Percentiles rank a stretch among this genome's conserved stretches.
These are phyloP conservation scores for Oasisia sp. DNA, from an alignment of 2,888 invertebrate species.

Conservation along the genomic window DNA sequence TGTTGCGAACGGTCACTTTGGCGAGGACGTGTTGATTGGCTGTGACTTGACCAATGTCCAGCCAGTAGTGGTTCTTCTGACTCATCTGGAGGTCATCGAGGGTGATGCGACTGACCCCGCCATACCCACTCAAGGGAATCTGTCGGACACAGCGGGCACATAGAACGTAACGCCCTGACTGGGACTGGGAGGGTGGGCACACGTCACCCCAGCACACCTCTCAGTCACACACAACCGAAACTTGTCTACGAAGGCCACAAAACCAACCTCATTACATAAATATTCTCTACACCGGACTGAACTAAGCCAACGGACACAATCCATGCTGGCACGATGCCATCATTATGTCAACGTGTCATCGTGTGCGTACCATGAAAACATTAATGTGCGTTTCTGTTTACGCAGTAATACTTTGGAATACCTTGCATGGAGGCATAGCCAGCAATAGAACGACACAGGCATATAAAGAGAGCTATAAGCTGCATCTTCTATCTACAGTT, in stretches of 20 bases:
- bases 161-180: neutral
- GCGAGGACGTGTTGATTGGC: neutral
- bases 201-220: slow-evolving; percentile 19
- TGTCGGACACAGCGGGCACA: neutral
- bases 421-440: no score
- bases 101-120: slow-evolving; percentile 35
- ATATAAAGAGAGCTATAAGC: no score
- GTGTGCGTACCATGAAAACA: no score
- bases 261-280: neutral
- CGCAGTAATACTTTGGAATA: no score
- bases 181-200: neutral
- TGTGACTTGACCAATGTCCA: slow-evolving; percentile 23
- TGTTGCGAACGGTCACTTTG: slow-evolving; percentile 28
- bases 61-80: slow-evolving; percentile 27
- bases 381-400: no score
- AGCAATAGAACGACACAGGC: no score
- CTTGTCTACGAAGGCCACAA: neutral
- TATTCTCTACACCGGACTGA: neutral
- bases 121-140: slow-evolving; percentile 38
- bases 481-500: no score
- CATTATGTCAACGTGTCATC: neutral
- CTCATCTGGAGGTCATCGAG: slow-evolving; percentile 30
- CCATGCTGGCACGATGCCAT: neutral
- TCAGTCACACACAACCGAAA: neutral
- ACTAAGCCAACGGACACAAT: neutral